Evolutionary conservation across 2,113 vertebrate genomes (phyloP).

Genomic region (Sus scrofa): DNA sequence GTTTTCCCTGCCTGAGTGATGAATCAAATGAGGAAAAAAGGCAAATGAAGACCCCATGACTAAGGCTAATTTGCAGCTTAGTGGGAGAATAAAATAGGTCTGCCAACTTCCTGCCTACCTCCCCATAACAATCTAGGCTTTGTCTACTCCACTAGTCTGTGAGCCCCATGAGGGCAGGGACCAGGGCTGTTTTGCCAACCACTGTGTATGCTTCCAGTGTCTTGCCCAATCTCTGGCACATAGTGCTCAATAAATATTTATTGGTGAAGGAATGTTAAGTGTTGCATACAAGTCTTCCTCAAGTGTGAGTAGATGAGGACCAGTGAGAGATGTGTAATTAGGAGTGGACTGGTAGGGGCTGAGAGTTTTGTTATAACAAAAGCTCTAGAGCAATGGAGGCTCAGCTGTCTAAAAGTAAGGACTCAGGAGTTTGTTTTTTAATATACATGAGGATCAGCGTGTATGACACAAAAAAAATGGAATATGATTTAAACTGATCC

Average conservation of each 20-base stretch:
- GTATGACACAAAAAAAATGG: neutral
- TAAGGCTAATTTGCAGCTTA: neutral
- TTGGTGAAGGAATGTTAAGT: conserved; percentile 21
- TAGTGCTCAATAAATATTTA: neutral
- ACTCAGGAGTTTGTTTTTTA: conserved; percentile 45
- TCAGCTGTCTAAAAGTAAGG: neutral
- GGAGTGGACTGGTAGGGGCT: neutral
- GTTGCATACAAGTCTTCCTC: neutral
- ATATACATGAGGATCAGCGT: neutral
- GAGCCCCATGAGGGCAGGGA: neutral
- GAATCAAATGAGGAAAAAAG: neutral
- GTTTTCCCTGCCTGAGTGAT: conserved; percentile 31
- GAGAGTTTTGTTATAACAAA: conserved; percentile 15
- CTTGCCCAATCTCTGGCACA: neutral
- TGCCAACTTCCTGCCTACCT: neutral
- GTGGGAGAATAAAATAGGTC: neutral
- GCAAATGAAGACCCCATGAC: neutral
- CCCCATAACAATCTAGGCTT: neutral
- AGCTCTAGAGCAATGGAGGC: neutral
- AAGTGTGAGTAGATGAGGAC: neutral
- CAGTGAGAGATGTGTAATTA: neutral
- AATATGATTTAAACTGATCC: conserved; percentile 19
- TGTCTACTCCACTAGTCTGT: neutral
- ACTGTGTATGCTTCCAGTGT: neutral
- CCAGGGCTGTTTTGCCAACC: neutral